phyloP scores from a whole-genome alignment of 2,888 invertebrate species.

The Sarcophaga caerulescens region DNA sequence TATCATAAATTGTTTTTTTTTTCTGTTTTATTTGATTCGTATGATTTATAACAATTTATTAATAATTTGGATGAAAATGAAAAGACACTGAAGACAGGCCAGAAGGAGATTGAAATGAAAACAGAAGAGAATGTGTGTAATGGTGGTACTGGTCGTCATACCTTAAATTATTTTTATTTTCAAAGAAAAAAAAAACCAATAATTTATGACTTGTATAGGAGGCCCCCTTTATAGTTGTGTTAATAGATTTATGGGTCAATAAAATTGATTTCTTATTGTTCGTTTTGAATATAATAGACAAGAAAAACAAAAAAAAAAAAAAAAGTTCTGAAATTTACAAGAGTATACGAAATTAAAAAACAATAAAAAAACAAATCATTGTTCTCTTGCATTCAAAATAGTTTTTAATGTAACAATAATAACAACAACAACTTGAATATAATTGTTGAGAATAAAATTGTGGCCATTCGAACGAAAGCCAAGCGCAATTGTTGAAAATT shows the following conservation, averaged over 20 bases:
- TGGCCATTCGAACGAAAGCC: too few species aligned
- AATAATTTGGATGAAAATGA: neutral
- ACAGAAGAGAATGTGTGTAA: neutral
- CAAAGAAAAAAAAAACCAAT: neutral
- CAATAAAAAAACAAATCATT: too few species aligned
- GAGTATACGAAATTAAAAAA: too few species aligned
- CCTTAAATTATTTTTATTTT: constrained; percentile 12
- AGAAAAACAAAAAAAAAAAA: neutral
- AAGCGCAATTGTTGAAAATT: too few species aligned
- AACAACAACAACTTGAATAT: too few species aligned
- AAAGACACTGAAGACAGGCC: too few species aligned
- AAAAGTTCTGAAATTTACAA: neutral
- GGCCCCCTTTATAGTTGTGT: constrained; percentile 35
- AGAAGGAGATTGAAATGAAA: neutral
- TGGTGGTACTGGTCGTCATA: neutral
- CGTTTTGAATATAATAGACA: neutral
- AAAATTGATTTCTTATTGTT: constrained; percentile 68
- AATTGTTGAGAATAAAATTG: too few species aligned
- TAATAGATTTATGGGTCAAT: constrained; percentile 68
- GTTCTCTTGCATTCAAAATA: too few species aligned
- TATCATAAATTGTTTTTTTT: constrained; percentile 41
- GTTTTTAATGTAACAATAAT: too few species aligned
- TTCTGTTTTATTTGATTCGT: neutral
- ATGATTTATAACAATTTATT: constrained; percentile 42
- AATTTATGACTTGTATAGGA: constrained; percentile 59